phyloP scores from a whole-genome alignment of 1,140 invertebrate species.

The Dendrolimus kikuchii region DNA sequence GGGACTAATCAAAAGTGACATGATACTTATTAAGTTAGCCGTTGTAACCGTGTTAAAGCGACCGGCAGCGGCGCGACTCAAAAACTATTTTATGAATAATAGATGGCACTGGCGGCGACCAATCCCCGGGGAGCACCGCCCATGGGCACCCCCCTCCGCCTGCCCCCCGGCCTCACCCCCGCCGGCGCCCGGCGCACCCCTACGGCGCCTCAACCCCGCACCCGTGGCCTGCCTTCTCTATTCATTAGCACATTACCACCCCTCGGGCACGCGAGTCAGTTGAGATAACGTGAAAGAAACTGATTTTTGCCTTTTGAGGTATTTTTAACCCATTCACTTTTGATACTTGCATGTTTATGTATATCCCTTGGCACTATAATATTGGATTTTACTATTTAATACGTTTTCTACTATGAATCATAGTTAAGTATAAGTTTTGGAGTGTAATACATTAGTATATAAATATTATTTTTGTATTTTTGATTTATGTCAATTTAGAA shows the following conservation, averaged over 20 bases:
- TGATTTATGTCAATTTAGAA: too few relatives aligned
- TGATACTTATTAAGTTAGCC: constrained; percentile 66
- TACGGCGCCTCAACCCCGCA: constrained; percentile 19
- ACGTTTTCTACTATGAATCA: too few relatives aligned
- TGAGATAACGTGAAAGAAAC: constrained; percentile 45
- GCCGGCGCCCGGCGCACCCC: constrained; percentile 8
- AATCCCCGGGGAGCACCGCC: constrained; percentile 65
- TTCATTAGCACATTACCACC: constrained; percentile 70
- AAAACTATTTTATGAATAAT: constrained; percentile 73
- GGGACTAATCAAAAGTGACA: constrained; percentile 67
- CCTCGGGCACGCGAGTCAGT: constrained; percentile 39
- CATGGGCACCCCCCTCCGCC: constrained; percentile 18
- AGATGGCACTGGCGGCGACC: constrained; percentile 61
- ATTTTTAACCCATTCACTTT: constrained; percentile 12
- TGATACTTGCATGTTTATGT: background rate
- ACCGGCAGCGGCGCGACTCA: constrained; percentile 61
- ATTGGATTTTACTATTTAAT: too few relatives aligned
- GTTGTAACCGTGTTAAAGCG: constrained; percentile 58
- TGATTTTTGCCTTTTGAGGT: constrained; percentile 44
- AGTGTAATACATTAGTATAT: too few relatives aligned
- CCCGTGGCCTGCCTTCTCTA: constrained; percentile 52
- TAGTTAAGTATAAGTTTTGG: too few relatives aligned
- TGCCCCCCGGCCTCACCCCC: constrained; percentile 19
- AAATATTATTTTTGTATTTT: too few relatives aligned
- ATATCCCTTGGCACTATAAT: too few relatives aligned